phyloP scores from a whole-genome alignment of 1,140 invertebrate species.

The Belonocnema kinseyi region DNA sequence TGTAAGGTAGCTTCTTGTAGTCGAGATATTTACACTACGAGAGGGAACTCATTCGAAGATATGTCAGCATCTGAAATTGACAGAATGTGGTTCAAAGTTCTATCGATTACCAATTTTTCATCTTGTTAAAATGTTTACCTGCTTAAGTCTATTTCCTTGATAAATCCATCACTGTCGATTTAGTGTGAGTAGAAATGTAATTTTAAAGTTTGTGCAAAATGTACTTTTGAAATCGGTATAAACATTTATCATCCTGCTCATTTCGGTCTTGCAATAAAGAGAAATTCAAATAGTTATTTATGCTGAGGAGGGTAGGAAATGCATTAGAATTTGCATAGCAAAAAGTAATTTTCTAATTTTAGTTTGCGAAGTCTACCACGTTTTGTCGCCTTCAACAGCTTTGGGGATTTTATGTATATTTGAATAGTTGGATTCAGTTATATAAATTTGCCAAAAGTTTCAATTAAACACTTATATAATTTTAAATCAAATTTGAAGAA shows the following conservation, averaged over 20 bases:
- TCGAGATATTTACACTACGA: background rate
- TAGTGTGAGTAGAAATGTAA: background rate
- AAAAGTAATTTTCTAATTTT: too few relatives aligned
- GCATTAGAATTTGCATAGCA: too few relatives aligned
- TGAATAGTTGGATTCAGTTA: too few relatives aligned
- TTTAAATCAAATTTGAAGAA: too few relatives aligned
- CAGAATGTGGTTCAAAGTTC: background rate
- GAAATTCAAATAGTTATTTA: background rate
- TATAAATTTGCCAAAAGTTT: too few relatives aligned
- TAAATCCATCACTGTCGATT: slow-evolving; percentile 13
- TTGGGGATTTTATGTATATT: too few relatives aligned
- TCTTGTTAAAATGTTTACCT: background rate
- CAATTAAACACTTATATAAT: too few relatives aligned
- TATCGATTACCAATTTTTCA: background rate
- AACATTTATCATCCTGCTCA: background rate
- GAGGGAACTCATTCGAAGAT: background rate
- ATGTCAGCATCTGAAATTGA: slow-evolving; percentile 3
- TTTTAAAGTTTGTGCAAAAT: background rate
- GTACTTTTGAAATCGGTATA: background rate
- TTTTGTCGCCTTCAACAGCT: too few relatives aligned
- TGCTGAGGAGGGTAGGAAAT: background rate
- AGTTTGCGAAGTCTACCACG: too few relatives aligned
- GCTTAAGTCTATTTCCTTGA: background rate
- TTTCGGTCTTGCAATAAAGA: background rate
- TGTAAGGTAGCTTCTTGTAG: background rate